phyloP scores from a whole-genome alignment of 2,113 vertebrate species.

The Coptodon bakossiorum region DNA sequence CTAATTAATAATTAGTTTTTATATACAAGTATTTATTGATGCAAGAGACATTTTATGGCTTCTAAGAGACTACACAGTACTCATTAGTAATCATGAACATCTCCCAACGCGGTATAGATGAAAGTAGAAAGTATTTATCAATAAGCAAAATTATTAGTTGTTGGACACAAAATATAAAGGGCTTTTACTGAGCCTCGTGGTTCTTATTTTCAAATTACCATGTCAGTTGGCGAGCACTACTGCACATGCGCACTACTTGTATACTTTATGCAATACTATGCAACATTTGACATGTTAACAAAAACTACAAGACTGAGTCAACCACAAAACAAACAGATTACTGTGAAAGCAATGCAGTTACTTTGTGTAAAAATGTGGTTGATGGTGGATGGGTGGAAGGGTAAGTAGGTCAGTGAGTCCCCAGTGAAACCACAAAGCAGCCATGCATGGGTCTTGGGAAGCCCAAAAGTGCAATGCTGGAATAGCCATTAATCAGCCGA shows the following conservation, averaged over 20 bases:
- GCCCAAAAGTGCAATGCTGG: conserved; percentile 66
- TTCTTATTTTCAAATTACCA: background rate
- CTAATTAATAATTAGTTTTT: background rate
- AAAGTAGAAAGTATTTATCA: background rate
- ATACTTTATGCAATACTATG: background rate
- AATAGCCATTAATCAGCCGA: conserved; percentile 70
- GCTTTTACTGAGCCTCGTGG: background rate
- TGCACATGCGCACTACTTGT: background rate
- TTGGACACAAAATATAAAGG: background rate
- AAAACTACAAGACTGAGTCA: conserved; percentile 33
- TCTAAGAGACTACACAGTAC: background rate
- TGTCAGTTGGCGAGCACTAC: background rate
- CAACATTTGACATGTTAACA: conserved; percentile 30
- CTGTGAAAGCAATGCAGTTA: conserved; percentile 46
- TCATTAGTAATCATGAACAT: background rate
- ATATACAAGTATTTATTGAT: background rate
- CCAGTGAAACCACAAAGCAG: conserved; percentile 77
- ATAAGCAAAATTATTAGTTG: background rate
- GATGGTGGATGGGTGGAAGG: conserved; percentile 35
- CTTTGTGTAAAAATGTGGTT: conserved; percentile 46
- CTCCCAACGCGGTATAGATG: background rate
- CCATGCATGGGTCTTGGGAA: conserved; percentile 75
- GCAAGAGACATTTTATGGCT: background rate
- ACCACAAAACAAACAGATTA: conserved; percentile 59
- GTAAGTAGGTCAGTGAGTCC: conserved; percentile 51